Percentiles rank a stretch among this genome's conserved stretches.
Conservation (phyloP, 2,888 invertebrate species). For the Digitonthophagus gazella region DNA sequence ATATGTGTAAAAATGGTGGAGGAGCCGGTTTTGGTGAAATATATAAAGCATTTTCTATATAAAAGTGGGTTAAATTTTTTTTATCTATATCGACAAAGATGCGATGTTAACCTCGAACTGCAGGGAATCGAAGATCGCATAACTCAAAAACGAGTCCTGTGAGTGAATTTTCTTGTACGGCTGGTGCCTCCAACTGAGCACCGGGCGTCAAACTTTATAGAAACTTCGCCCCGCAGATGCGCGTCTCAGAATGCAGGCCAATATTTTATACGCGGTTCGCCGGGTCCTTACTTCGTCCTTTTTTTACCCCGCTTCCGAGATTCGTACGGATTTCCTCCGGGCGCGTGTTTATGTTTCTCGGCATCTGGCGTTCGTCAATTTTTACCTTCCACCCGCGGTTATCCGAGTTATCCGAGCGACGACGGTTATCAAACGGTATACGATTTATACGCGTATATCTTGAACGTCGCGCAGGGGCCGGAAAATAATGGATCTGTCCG, state of each 20-base stretch:
- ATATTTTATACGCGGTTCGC: neutral
- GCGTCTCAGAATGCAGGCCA: neutral
- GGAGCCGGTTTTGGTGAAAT: neutral
- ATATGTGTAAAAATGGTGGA: neutral
- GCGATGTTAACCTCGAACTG: neutral
- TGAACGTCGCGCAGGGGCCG: neutral
- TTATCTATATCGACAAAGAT: neutral
- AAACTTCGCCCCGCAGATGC: slow-evolving; percentile 4
- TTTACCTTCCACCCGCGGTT: neutral
- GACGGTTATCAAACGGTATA: too few relatives aligned
- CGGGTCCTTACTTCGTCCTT: neutral
- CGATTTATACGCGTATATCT: neutral
- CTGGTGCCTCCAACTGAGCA: neutral
- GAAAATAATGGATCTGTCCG: neutral
- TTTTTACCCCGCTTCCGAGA: neutral
- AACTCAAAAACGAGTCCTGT: neutral
- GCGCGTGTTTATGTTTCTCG: neutral
- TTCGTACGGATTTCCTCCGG: neutral
- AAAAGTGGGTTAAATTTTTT: neutral
- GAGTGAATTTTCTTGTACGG: slow-evolving; percentile 12
- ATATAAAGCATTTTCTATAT: neutral
- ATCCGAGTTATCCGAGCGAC: too few relatives aligned
- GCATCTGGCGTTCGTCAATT: neutral
- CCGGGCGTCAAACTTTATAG: slow-evolving; percentile 13
- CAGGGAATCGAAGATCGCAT: neutral